Evolutionary conservation across 2,113 vertebrate genomes (phyloP).

Genomic region (Aramus guarauna): DNA sequence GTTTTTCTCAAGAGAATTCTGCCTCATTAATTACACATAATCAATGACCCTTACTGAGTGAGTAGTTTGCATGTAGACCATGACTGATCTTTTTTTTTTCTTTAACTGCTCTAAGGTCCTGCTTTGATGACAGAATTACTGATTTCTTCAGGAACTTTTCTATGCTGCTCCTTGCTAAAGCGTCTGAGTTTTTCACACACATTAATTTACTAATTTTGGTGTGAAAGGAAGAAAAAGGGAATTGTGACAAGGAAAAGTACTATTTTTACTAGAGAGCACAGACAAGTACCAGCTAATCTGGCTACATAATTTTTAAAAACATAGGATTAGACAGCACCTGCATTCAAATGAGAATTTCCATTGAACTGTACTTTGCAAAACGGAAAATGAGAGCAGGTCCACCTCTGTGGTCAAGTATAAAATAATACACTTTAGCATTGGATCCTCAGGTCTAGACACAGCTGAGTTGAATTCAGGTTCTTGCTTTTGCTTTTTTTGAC

Average conservation of each 20-base stretch:
- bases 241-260: background rate
- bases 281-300: background rate
- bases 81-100: background rate
- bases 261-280: background rate
- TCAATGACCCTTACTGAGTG: background rate
- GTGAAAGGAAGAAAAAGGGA: background rate
- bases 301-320: background rate
- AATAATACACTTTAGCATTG: background rate
- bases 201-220: background rate
- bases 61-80: background rate
- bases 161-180: background rate
- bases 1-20: background rate
- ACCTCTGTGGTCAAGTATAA: background rate
- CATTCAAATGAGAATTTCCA: background rate
- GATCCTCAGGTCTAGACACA: background rate
- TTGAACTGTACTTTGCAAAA: background rate
- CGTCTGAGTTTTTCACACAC: background rate
- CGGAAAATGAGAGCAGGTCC: background rate
- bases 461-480: background rate
- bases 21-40: background rate
- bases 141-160: background rate
- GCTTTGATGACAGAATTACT: background rate
- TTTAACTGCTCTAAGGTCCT: background rate
- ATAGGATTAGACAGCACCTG: background rate
- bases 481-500: background rate